Evolutionary conservation across 2,113 vertebrate genomes (phyloP), one percentile per base, ranked within the genome.

Genomic region (Aix galericulata): DNA sequence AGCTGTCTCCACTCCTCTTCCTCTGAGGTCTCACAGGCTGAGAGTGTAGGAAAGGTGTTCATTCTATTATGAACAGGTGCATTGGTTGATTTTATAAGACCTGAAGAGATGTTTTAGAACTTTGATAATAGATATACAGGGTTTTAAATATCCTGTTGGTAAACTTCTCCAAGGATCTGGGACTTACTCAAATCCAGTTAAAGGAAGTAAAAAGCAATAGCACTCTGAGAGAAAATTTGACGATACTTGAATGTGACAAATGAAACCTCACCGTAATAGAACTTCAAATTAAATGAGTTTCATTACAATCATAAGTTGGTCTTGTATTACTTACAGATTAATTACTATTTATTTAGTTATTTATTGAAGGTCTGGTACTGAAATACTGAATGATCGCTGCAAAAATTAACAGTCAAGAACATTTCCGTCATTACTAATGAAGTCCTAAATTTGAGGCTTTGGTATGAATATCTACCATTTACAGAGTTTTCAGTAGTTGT

Each of bases 41-140:
- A 76, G 7, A 18, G 5, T 60, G 4, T 34, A 80, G 34, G 15
- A 91, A 67, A 22, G 25, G 88, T 34, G 88, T 38, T 3, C 56
- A 6, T 5, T 38, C 4, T 38, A 22, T 76, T 34, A 52, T 9
- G 4, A 17, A 63, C 3, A 87, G 6, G 25, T 18, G 2, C 11
- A 64, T 3, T 46, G 23, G 17, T 3, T 56, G 20, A 52, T 86
- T 86, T 72, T 52, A 60, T 60, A 75, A 76, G 5, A 80, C 3
- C 2, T 52, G 13, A 75, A 71, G 27, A 78, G 2, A 0, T 76
- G 0, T 32, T 2, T 62, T 60, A 82, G 4, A 59, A 7, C 1
- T 72, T 91, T 56, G 22, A 12, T 21, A 53, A 48, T 4, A 74
- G 13, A 53, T 12, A 32, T 0, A 1, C 8, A 52, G 1, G 23